Base-by-base conservation (phyloP, 2,888 invertebrate genomes). In the Drosophila trichaetosa region DNA sequence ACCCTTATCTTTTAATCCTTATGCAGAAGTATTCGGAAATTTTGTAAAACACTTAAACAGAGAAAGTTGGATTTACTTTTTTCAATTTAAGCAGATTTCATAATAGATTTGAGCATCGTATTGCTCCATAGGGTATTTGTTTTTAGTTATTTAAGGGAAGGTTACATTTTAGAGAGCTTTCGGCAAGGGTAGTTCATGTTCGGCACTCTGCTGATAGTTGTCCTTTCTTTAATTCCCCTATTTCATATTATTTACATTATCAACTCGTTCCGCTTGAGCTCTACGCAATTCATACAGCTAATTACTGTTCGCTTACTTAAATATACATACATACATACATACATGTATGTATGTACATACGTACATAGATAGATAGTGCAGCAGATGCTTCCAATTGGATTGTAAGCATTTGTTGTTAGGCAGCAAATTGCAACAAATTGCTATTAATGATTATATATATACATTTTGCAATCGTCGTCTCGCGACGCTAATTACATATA, bases 401-500 rank as follows among this genome's bases (percentile, higher is more conserved):
- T 21, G 53, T 42, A 46, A 56, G 29, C 49, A 51, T 64, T 63
- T 79, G 82, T 79, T 81, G 82, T 82, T 69, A 46, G 69, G 68
- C 82, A 71, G 46, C 70, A 75, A 82, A 77, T 75, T 78, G 71
- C 79, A 70, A 54, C 79, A 76, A 81, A 79, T 82, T 70, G 56
- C 73, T n/a, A 33, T 24, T 66, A 27, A 40, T 60, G 59, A 78
- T 72, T 66, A 60, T 72, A 62, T 72, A 62, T 48, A 64, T 65
- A 69, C 59, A 58, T 52, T n/a, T 48, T 36, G 48, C 62, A 63
- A 62, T 72, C 64, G 51, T 42, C 34, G 29, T n/a, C 36, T 27
- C n/a, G 24, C 67, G 64, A 60, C 51, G 46, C 21, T 46, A 54
- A 52, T 58, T n/a, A 7, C 4, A 21, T 24, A 24, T 16, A 46